Conservation (phyloP, 1,140 invertebrate species). For the Drosophila teissieri region DNA sequence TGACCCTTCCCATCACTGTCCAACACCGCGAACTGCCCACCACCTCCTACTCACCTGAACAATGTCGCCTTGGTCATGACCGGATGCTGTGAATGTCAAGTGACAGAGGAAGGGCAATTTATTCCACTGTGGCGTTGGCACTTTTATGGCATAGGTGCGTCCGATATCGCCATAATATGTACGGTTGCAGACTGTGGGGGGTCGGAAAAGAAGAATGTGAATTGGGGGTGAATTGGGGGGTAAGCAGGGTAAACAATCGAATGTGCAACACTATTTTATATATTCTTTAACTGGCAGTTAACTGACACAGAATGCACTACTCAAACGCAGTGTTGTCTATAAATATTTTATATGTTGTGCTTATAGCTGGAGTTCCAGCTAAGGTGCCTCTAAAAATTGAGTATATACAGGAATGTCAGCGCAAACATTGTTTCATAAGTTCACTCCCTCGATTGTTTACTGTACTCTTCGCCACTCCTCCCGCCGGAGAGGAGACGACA, state of each 20-base stretch:
- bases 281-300: too few relatives aligned
- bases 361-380: too few relatives aligned
- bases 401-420: too few relatives aligned
- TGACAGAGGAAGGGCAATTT: constrained; percentile 93
- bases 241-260: background rate
- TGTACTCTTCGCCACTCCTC: background rate
- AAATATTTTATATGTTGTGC: too few relatives aligned
- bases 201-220: constrained; percentile 7
- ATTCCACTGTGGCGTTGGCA: constrained; percentile 88
- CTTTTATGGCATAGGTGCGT: constrained; percentile 91
- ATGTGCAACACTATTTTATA: background rate
- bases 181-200: constrained; percentile 90
- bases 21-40: too few relatives aligned
- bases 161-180: constrained; percentile 95
- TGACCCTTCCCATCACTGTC: background rate
- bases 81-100: constrained; percentile 94
- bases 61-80: constrained; percentile 92
- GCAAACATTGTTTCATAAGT: too few relatives aligned
- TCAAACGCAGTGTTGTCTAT: too few relatives aligned
- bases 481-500: background rate
- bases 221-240: too few relatives aligned
- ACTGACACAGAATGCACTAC: too few relatives aligned
- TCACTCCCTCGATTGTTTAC: background rate
- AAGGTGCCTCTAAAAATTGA: too few relatives aligned
- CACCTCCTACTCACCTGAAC: constrained; percentile 88